Conservation (phyloP, 2,797 vertebrate genomes). For the Chrysocyon brachyurus region DNA sequence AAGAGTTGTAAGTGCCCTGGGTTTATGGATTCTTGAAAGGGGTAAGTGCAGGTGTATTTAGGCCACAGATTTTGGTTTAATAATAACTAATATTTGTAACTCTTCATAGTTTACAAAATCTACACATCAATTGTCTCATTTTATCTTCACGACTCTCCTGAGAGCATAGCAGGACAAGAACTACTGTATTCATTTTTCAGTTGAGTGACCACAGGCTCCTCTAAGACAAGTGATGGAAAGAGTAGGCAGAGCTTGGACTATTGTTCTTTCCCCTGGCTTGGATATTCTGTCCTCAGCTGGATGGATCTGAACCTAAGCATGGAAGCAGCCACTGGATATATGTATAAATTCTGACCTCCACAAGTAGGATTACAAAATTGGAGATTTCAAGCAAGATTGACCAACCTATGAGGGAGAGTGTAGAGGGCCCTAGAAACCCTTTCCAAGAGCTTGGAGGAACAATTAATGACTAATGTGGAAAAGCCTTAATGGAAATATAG, state of each 20-base stretch:
- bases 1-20: neutral
- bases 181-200: neutral
- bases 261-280: neutral
- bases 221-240: neutral
- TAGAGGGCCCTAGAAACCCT: neutral
- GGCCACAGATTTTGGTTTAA: neutral
- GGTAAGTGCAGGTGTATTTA: neutral
- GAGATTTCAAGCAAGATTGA: neutral
- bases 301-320: neutral
- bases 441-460: neutral
- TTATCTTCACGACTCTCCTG: neutral
- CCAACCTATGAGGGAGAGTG: neutral
- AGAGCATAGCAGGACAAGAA: neutral
- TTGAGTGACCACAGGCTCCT: neutral
- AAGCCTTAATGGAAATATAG: neutral
- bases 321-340: neutral
- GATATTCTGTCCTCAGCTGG: neutral
- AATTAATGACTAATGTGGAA: neutral
- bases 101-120: conserved; percentile 16
- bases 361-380: neutral
- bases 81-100: neutral
- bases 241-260: neutral
- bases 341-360: neutral
- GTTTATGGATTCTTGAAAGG: neutral
- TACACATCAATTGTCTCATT: neutral